Percentiles rank a stretch among this genome's conserved stretches.
These are phyloP conservation scores for Nomada fabriciana DNA, from an alignment of 2,888 invertebrate species.

Conservation along the genomic window DNA sequence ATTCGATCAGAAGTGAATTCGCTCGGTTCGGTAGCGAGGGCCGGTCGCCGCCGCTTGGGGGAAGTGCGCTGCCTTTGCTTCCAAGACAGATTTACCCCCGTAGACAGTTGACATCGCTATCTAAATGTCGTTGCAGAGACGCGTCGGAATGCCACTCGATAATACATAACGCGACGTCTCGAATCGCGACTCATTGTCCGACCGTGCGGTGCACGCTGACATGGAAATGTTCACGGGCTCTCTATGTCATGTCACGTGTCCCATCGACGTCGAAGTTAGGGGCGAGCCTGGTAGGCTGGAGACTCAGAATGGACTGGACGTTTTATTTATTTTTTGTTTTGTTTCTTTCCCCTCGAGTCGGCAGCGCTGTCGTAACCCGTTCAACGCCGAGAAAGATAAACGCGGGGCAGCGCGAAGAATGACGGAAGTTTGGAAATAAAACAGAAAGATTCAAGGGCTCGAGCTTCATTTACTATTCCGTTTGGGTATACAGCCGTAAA, in stretches of 20 bases:
- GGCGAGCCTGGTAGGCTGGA: slow-evolving; percentile 16
- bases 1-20: slow-evolving; percentile 84
- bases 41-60: slow-evolving; percentile 52
- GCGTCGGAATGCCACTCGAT: slow-evolving; percentile 80
- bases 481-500: slow-evolving; percentile 42
- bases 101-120: slow-evolving; percentile 82
- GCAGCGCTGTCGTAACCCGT: neutral
- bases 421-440: slow-evolving; percentile 23
- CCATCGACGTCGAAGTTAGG: slow-evolving; percentile 33
- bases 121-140: slow-evolving; percentile 80
- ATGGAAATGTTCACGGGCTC: slow-evolving; percentile 42
- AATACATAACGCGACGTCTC: slow-evolving; percentile 68
- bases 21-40: slow-evolving; percentile 76
- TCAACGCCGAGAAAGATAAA: slow-evolving; percentile 14
- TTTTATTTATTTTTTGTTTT: neutral
- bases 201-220: slow-evolving; percentile 31
- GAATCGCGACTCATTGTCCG: slow-evolving; percentile 67
- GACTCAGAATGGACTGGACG: neutral
- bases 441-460: slow-evolving; percentile 32
- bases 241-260: slow-evolving; percentile 47
- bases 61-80: slow-evolving; percentile 73
- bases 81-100: slow-evolving; percentile 80
- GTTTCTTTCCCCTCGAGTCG: neutral
- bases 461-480: slow-evolving; percentile 52
- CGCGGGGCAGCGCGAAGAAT: too few species aligned